A percentile compares a stretch with the other conserved stretches of the same genome.
phyloP scores from a whole-genome alignment of 2,797 vertebrate species.

The Pteronotus mesoamericanus region DNA sequence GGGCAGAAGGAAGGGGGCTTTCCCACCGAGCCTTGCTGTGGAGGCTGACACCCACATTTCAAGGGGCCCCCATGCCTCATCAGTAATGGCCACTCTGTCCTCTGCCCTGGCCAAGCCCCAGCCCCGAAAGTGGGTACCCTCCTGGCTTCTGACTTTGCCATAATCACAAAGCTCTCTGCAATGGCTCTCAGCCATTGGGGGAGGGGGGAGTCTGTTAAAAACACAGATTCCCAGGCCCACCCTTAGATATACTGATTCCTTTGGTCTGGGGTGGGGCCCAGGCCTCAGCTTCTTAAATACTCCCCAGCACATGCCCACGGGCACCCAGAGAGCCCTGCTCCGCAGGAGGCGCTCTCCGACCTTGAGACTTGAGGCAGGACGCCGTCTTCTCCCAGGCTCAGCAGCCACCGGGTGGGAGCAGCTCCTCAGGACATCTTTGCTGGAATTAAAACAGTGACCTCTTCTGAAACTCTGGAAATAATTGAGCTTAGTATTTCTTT shows the following conservation, averaged over 20 bases:
- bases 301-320: background rate
- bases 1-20: no score
- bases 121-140: background rate
- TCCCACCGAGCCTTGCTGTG: background rate
- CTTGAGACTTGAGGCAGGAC: accelerated
- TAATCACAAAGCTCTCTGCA: accelerated
- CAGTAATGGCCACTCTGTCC: background rate
- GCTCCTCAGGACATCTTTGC: background rate
- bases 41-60: background rate
- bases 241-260: background rate
- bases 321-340: accelerated
- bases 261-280: no score
- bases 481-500: background rate
- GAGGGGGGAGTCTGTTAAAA: background rate
- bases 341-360: no score
- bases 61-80: background rate
- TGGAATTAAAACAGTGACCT: background rate
- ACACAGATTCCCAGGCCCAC: background rate
- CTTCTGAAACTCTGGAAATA: background rate
- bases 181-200: background rate
- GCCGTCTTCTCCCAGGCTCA: background rate
- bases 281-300: background rate
- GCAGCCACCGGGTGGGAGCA: background rate
- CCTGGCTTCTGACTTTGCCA: background rate
- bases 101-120: background rate